Evolutionary conservation across 2,888 invertebrate species (phyloP).

Genomic region (Sepioteuthis lessoniana): DNA sequence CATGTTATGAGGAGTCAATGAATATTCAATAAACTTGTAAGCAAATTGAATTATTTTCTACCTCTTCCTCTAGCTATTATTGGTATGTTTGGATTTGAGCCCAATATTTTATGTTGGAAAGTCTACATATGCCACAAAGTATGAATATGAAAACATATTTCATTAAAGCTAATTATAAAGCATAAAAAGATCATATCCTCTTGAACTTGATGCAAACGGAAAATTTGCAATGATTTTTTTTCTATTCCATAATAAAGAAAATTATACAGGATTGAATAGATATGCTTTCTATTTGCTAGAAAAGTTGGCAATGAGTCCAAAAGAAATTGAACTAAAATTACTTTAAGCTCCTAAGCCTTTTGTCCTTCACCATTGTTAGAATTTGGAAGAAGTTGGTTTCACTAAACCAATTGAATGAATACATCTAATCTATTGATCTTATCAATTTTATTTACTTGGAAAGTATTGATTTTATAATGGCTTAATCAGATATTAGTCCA

Average conservation of each 20-base stretch:
- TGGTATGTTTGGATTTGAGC: too few relatives aligned
- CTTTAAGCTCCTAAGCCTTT: neutral
- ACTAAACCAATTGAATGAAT: neutral
- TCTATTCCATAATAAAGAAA: neutral
- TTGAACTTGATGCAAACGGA: neutral
- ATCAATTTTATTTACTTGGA: neutral
- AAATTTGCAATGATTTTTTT: neutral
- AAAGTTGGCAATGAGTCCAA: neutral
- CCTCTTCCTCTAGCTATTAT: too few relatives aligned
- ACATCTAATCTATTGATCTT: neutral
- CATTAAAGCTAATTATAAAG: too few relatives aligned
- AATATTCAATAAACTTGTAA: too few relatives aligned
- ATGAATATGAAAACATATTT: too few relatives aligned
- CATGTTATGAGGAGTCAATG: too few relatives aligned
- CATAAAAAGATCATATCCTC: neutral
- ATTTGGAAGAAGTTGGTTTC: neutral
- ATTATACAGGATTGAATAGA: neutral
- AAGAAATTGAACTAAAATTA: neutral
- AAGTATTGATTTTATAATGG: too few relatives aligned
- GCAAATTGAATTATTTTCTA: too few relatives aligned
- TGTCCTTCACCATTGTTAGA: neutral
- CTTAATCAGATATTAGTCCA: too few relatives aligned
- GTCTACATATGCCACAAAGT: too few relatives aligned
- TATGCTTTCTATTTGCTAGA: neutral
- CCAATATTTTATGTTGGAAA: too few relatives aligned